Evolutionary conservation across 2,797 vertebrate species (phyloP), one percentile per base, ranked within the genome.

Genomic region (Podarcis lilfordi): DNA sequence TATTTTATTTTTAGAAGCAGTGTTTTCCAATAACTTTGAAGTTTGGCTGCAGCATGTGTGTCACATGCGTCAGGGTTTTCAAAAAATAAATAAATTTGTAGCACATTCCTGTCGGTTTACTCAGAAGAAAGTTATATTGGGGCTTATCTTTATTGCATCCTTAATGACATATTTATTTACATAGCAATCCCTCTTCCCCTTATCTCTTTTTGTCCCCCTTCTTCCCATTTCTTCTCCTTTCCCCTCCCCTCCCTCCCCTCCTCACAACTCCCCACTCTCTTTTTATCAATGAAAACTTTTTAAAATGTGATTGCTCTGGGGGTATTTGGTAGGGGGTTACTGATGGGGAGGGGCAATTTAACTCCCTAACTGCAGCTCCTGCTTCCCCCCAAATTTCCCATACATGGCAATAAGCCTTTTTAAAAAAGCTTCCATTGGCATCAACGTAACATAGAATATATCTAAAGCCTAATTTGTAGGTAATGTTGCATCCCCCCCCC

Each of bases 151-250:
- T 25, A 25, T 9, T 61, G n/a, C 25, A 40, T 13, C 5, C 59
- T 64, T 64, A 64, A 81, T 64, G 9, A 89, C 45, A 77, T 1
- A 72, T 74, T 91, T 91, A 90, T 15, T 4, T 64, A 74, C 80
- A 43, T 68, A 78, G 15, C 45, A 87, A 43, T 78, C 29, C 40
- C 74, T 80, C 19, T 35, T 50, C 50, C 11, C 50, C 50, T 50
- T 50, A 50, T 13, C 11, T 50, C 50, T 55, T 55, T 55, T 55
- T 55, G 50, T 55, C 50, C 13, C 50, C 50, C 13, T 15, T 50
- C 13, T 50, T 15, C 10, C 45, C 11, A 50, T 50, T 50, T 50
- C 10, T 50, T 13, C 50, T 0, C 50, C 50, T 55, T 15, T 55
- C 50, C 50, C 50, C 50, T 55, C 13, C 50, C 50, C 50, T 55